These are phyloP conservation scores for Heterodera filipjevi DNA, from an alignment of 2,888 invertebrate species.

Conservation along the genomic window DNA sequence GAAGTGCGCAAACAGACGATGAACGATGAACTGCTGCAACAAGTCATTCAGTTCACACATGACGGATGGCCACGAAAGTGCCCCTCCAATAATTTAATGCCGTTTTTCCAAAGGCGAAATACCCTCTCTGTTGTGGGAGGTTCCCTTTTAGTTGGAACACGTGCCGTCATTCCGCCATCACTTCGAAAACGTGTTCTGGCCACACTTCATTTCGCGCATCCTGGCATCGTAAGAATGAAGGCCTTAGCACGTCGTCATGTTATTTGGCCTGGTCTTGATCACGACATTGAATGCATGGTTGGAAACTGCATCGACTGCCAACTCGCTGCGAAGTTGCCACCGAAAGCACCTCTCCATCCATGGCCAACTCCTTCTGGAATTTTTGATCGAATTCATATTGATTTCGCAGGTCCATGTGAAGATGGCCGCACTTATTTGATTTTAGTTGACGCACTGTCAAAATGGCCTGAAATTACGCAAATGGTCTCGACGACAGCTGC, in stretches of 20 bases:
- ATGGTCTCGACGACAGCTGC: too few species aligned
- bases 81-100: not conserved
- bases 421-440: too few species aligned
- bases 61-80: not conserved
- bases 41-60: not conserved
- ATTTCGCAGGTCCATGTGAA: too few species aligned
- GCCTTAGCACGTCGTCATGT: conserved; percentile 48
- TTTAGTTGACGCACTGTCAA: too few species aligned
- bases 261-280: conserved; percentile 54
- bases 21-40: not conserved
- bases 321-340: too few species aligned
- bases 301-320: conserved; percentile 50
- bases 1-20: not conserved
- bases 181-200: conserved; percentile 43
- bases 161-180: conserved; percentile 47
- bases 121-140: not conserved
- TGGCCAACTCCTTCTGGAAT: too few species aligned
- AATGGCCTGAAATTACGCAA: too few species aligned
- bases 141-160: not conserved
- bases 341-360: too few species aligned
- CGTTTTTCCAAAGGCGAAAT: not conserved
- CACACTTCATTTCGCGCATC: conserved; percentile 53
- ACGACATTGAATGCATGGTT: conserved; percentile 37
- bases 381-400: too few species aligned
- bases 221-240: conserved; percentile 55